Evolutionary conservation across 92 coral and sea anemone species (phyloP).

Genomic region (Nematostella vectensis): DNA sequence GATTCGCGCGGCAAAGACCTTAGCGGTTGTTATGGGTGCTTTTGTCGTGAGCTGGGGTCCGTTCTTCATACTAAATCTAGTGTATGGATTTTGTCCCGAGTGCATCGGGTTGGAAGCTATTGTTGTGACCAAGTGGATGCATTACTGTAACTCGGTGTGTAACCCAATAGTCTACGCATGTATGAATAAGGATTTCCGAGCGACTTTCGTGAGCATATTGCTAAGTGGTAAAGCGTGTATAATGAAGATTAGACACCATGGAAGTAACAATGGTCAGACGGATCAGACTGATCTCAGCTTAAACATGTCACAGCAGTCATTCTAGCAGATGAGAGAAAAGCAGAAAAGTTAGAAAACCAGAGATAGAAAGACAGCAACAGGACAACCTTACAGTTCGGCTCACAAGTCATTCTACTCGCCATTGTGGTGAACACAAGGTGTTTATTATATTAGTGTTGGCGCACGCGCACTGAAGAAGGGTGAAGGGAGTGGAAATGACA

Average conservation of each 20-base stretch:
- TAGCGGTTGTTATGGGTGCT: constrained; percentile 91
- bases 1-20: constrained; percentile 83
- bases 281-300: constrained; percentile 22
- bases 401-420: too few relatives aligned
- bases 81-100: constrained; percentile 48
- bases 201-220: constrained; percentile 60
- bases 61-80: constrained; percentile 64
- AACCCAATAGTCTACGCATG: constrained; percentile 90
- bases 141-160: constrained; percentile 71
- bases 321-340: too few relatives aligned
- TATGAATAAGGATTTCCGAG: constrained; percentile 82
- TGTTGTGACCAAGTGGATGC: constrained; percentile 92
- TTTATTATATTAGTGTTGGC: too few relatives aligned
- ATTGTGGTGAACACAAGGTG: too few relatives aligned
- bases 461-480: too few relatives aligned
- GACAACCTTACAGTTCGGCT: too few relatives aligned
- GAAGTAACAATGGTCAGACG: background rate
- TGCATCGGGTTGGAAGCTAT: constrained; percentile 56
- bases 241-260: background rate
- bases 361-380: too few relatives aligned
- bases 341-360: too few relatives aligned
- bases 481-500: too few relatives aligned
- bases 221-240: constrained; percentile 37
- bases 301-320: constrained; percentile 5
- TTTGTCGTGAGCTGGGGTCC: constrained; percentile 92